Evolutionary conservation across 2,888 invertebrate genomes (phyloP), one percentile per base, ranked within the genome.

Genomic region (Athrips mouffetella): DNA sequence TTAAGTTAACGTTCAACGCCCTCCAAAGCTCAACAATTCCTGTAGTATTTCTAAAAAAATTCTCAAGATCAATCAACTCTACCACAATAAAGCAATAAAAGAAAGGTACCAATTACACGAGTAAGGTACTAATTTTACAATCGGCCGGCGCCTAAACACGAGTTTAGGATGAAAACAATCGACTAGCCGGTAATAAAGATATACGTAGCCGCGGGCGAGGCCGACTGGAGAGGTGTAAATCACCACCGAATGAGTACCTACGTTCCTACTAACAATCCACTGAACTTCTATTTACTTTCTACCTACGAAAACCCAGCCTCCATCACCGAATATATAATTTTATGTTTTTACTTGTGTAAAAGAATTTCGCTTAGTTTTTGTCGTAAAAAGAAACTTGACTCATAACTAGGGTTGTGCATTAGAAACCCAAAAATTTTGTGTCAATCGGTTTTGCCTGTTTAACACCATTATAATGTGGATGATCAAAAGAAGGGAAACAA

Each of bases 91-190:
- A 29, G 29, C 29, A 25, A 42, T 42, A 42, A 42, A 42, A 42
- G 29, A 31, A 30, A 44, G 31, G 21, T 31, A 44, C 21, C 20
- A 44, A 30, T 44, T 44, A 44, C 31, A 44, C 16, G n/a, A 40
- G 42, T 18, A 31, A 44, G 44, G 44, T 44, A 44, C 13, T 21
- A 44, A 44, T 44, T 44, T 44, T 21, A 35, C 46, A 37, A 46
- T 37, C 25, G 18, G 10, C 25, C 37, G 25, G 16, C 37, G 37
- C 11, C 25, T 46, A 37, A 46, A 46, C 35, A 46, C 37, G 25
- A 25, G 37, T 46, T 46, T 46, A 27, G 37, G 35, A 35, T 45
- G 27, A 29, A 46, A 46, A 37, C 46, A 46, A 37, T 46, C 35
- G 23, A 6, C 20, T 20, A 30, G 8, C 41, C 42, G 18, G 42